Evolutionary conservation across 2,888 invertebrate genomes (phyloP).

Genomic region (Sarcophaga variegata): DNA sequence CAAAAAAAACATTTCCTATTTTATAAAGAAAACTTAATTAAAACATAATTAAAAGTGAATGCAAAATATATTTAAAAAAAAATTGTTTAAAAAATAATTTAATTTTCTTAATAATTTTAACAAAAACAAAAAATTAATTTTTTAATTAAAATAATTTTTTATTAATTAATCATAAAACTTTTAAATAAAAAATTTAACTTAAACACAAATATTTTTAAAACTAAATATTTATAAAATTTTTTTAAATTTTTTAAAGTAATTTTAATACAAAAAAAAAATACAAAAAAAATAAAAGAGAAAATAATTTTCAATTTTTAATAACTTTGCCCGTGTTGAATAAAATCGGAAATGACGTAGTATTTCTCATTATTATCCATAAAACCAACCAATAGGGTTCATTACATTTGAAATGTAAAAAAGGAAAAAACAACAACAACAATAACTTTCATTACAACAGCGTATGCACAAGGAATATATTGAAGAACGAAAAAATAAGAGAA

Average conservation of each 20-base stretch:
- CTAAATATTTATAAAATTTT: not conserved
- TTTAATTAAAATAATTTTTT: too few species aligned
- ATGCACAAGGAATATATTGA: too few species aligned
- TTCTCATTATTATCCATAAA: not conserved
- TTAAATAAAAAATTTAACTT: too few species aligned
- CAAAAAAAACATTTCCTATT: not conserved
- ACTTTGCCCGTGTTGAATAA: not conserved
- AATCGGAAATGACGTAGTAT: slow-evolving; percentile 31
- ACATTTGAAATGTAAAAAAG: not conserved
- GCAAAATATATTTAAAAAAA: too few species aligned
- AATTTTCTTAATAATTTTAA: too few species aligned
- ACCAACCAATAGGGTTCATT: not conserved
- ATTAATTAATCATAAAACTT: too few species aligned
- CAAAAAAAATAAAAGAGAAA: not conserved
- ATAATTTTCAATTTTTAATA: not conserved
- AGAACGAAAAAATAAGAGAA: not conserved
- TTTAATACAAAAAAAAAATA: not conserved
- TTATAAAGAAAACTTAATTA: not conserved
- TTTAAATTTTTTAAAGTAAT: not conserved
- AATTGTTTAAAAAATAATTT: too few species aligned
- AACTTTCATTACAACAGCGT: not conserved
- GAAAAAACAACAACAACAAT: not conserved
- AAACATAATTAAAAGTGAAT: too few species aligned
- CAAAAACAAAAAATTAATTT: too few species aligned
- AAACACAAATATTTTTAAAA: not conserved